These are phyloP conservation scores for Halocaridina rubra DNA, from an alignment of 2,888 invertebrate species.

Conservation along the genomic window DNA sequence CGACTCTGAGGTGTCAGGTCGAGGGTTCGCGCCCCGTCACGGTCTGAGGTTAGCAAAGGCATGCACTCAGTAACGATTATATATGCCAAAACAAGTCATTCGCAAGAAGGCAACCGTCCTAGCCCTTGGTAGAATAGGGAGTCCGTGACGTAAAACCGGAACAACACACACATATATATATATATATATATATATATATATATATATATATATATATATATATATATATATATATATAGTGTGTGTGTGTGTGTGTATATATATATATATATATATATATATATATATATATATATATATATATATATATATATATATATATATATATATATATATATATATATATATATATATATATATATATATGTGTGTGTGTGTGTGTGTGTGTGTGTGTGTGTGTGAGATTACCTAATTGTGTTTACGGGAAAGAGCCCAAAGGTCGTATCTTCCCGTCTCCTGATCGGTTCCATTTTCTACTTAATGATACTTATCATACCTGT, in stretches of 20 bases:
- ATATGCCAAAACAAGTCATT: too few species aligned
- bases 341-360: background rate
- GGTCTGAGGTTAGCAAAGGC: too few species aligned
- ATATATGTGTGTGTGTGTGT: background rate
- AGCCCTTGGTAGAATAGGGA: too few species aligned
- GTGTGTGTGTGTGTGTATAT: background rate
- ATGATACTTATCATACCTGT: too few species aligned
- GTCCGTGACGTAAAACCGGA: too few species aligned
- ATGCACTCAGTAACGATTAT: too few species aligned
- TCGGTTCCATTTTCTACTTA: too few species aligned
- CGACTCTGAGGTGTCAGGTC: too few species aligned
- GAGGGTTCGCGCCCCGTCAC: too few species aligned
- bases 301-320: background rate
- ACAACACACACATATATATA: background rate
- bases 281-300: background rate
- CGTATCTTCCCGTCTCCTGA: too few species aligned
- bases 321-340: conserved; percentile 7
- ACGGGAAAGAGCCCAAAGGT: too few species aligned
- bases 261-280: background rate
- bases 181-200: background rate
- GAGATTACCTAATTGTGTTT: background rate
- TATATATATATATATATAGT: background rate
- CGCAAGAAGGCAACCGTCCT: too few species aligned
- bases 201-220: background rate
- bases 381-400: background rate